These are phyloP conservation scores for Sceloporus tristichus DNA, from an alignment of 2,113 vertebrate genomes.

Conservation along the genomic window DNA sequence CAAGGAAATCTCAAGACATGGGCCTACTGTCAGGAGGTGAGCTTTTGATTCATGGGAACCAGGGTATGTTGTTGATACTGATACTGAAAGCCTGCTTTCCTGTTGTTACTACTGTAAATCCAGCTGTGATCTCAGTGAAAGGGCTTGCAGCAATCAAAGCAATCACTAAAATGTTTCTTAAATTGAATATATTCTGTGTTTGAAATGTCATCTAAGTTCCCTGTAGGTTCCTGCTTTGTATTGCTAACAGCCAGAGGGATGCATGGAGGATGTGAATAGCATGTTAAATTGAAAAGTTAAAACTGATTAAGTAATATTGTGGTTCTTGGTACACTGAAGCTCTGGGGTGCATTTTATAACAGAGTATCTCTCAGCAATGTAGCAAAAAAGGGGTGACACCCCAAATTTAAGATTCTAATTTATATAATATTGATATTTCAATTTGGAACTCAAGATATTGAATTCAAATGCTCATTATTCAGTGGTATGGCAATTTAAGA, in stretches of 20 bases:
- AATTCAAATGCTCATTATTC: not conserved
- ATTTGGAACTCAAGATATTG: not conserved
- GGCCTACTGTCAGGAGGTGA: constrained; percentile 22
- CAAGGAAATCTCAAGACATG: fast-evolving
- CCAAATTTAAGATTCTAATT: not conserved
- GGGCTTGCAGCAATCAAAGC: constrained; percentile 41
- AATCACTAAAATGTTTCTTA: not conserved
- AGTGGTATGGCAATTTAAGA: not conserved
- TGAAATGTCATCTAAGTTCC: constrained; percentile 47
- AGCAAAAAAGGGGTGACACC: not conserved
- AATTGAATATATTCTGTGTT: constrained; percentile 21
- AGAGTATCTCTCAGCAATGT: not conserved
- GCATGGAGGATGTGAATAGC: not conserved
- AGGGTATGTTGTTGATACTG: not conserved
- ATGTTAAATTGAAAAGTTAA: not conserved
- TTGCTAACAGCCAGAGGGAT: constrained; percentile 29
- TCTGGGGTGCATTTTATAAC: not conserved
- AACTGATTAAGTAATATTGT: constrained; percentile 28
- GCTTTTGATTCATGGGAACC: not conserved
- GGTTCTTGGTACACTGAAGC: not conserved
- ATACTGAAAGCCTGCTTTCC: not conserved
- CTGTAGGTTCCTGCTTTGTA: constrained; percentile 19
- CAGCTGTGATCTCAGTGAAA: constrained; percentile 24
- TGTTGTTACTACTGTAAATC: constrained; percentile 36
- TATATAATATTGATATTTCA: not conserved